phyloP scores from a whole-genome alignment of 2,113 vertebrate genomes.

The Phalacrocorax brasilianus region DNA sequence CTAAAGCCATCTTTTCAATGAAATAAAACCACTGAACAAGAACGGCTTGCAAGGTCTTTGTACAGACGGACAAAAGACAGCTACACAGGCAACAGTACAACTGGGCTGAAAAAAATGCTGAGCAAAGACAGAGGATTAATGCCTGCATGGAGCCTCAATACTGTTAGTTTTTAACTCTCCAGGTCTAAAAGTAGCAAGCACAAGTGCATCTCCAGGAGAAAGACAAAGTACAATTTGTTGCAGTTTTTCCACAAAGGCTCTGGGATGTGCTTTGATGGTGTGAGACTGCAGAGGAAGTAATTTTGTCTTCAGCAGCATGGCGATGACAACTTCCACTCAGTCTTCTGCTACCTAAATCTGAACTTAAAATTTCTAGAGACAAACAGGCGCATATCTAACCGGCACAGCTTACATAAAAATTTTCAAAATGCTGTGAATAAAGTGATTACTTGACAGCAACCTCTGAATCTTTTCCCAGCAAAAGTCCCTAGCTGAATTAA shows the following conservation, averaged over 20 bases:
- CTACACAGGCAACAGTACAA: background rate
- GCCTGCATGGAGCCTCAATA: background rate
- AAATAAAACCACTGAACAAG: conserved; percentile 15
- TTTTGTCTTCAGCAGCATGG: background rate
- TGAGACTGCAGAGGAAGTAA: background rate
- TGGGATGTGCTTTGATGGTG: background rate
- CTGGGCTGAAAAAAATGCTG: background rate
- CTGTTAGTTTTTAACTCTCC: background rate
- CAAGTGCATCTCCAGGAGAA: background rate
- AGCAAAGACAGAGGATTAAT: conserved; percentile 12
- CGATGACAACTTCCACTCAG: background rate
- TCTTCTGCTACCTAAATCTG: background rate
- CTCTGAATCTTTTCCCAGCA: background rate
- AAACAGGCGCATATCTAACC: background rate
- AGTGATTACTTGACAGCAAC: background rate
- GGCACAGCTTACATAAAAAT: background rate
- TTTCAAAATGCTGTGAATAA: background rate
- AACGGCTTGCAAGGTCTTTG: background rate
- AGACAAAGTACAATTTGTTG: background rate
- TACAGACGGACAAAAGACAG: background rate
- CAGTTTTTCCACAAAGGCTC: background rate
- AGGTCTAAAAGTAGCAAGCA: background rate
- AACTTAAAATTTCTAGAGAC: background rate
- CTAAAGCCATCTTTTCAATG: conserved; percentile 27
- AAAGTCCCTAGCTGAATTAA: background rate